Evolutionary conservation across 2,888 invertebrate species (phyloP), one percentile per base, ranked within the genome.

Genomic region (Bembecia ichneumoniformis): DNA sequence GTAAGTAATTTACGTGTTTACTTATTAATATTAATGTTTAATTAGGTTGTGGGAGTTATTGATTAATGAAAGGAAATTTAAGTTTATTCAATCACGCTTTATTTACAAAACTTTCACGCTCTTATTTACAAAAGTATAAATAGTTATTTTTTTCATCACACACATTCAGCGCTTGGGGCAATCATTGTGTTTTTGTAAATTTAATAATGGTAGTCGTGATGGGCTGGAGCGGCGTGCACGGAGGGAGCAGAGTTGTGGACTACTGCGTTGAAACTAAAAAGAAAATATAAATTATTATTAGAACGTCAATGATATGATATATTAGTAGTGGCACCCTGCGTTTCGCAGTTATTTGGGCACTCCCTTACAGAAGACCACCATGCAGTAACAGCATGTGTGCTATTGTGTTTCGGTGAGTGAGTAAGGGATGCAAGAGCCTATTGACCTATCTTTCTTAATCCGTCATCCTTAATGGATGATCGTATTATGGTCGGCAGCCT

Each of bases 201-300:
- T 71, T 55, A 74, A 57, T 74, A 70, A 49, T 78, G 68, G 65
- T 77, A 68, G 46, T 55, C 69, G 51, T n/a, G 28, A 28, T 74
- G 70, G 15, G 71, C 68, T n/a, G 72, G 76, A 28, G 73, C 73
- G 34, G 72, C 70, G 50, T 83, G 82, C 2, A 77, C 66, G 0
- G 75, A 65, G 14, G 77, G 80, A 20, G 68, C 81, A 3, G 81
- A 71, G 68, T 80, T 82, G 70, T 82, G 81, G 14, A 86, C 86
- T n/a, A 84, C 77, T 10, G 87, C 87, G 71, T 87, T 84, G 73
- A 86, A 86, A 55, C 84, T 84, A 73, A 55, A 74, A 73, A 16
- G 2, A n/a, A 13, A n/a, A 40, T 4, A 40, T n/a, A 40, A 4
- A 40, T 11, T 2, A 40, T 40, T 40, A 13, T 40, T 13, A 5